These are phyloP conservation scores for Stichodactyla helianthus DNA, from an alignment of 64 coral and sea anemone genomes.

Conservation along the genomic window DNA sequence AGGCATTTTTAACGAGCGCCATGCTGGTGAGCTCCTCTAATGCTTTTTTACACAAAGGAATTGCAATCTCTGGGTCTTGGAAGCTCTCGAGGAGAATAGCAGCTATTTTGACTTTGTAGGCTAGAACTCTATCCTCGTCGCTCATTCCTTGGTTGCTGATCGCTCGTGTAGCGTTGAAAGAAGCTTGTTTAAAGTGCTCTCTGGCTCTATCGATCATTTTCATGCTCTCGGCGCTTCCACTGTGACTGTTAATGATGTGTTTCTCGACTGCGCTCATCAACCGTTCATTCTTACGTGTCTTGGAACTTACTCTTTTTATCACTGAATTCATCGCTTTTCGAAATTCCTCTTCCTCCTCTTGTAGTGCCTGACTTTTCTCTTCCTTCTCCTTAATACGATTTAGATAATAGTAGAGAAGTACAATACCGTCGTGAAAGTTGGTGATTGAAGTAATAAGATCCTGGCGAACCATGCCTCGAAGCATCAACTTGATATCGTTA, in stretches of 20 bases:
- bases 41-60: background rate
- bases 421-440: conserved; percentile 40
- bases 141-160: background rate
- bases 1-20: background rate
- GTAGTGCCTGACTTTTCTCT: background rate
- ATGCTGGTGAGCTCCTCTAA: background rate
- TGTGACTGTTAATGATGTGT: background rate
- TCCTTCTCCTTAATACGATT: background rate
- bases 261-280: background rate
- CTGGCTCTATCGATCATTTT: background rate
- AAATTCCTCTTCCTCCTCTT: background rate
- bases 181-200: background rate
- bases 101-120: background rate
- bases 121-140: background rate
- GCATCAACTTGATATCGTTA: conserved; percentile 47
- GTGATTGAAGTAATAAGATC: conserved; percentile 34
- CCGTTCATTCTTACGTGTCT: background rate
- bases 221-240: background rate
- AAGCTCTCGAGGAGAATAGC: background rate
- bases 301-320: background rate
- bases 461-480: conserved; percentile 26
- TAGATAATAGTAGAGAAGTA: conserved; percentile 9
- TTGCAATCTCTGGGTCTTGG: background rate
- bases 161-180: background rate
- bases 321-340: background rate